These are phyloP conservation scores for Rhyacophila brunnea DNA, from an alignment of 1,140 invertebrate species.

Conservation along the genomic window DNA sequence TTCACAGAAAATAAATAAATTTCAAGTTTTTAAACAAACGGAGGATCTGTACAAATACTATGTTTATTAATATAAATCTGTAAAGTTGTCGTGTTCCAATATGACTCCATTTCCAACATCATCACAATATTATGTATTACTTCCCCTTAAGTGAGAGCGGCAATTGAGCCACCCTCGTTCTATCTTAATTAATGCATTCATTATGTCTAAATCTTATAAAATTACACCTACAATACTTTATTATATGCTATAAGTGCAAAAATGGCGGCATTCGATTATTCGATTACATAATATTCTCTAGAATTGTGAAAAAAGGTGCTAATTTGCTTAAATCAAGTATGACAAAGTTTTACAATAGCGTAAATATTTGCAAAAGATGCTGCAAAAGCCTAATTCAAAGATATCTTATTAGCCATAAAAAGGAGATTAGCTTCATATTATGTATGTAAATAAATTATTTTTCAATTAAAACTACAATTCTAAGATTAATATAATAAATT, in stretches of 20 bases:
- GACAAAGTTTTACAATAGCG: neutral
- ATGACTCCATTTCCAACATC: neutral
- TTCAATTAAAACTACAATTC: too few species aligned
- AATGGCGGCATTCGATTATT: constrained; percentile 10
- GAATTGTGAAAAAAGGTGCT: neutral
- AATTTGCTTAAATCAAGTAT: neutral
- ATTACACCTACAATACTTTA: constrained; percentile 1
- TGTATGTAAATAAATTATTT: too few species aligned
- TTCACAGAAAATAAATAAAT: too few species aligned
- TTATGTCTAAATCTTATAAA: neutral
- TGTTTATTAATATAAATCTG: neutral
- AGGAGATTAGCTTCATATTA: too few species aligned
- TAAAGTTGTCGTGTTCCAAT: neutral
- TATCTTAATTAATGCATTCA: neutral
- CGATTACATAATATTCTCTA: neutral
- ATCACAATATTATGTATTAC: neutral
- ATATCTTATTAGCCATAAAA: neutral
- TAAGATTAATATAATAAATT: too few species aligned
- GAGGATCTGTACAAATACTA: too few species aligned
- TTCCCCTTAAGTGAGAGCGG: neutral
- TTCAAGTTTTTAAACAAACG: too few species aligned
- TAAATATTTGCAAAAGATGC: neutral
- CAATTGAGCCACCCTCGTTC: too few species aligned
- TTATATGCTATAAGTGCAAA: constrained; percentile 11
- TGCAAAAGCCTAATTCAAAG: neutral